phyloP scores from a whole-genome alignment of 64 coral and sea anemone genomes.

The Montipora capricornis region DNA sequence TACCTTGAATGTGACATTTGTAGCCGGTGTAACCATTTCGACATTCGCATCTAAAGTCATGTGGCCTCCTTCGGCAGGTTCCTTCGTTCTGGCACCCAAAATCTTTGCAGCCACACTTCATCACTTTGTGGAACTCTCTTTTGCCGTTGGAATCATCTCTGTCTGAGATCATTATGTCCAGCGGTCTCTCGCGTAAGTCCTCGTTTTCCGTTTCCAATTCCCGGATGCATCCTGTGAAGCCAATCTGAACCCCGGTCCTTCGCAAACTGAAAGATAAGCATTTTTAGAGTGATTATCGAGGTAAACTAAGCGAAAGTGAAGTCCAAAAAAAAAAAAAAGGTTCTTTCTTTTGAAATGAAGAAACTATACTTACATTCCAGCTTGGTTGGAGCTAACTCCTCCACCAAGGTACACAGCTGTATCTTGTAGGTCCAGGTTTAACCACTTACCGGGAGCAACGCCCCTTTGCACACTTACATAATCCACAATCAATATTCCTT shows the following conservation, averaged over 20 bases:
- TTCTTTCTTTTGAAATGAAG: not conserved
- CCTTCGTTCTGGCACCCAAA: constrained; percentile 54
- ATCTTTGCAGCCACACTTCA: constrained; percentile 71
- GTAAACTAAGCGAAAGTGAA: too few species aligned
- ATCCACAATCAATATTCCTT: constrained; percentile 26
- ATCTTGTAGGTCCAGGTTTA: not conserved
- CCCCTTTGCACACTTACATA: too few species aligned
- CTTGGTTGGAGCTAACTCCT: not conserved
- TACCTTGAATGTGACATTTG: constrained; percentile 61
- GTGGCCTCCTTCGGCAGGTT: constrained; percentile 18
- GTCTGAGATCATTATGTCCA: constrained; percentile 22
- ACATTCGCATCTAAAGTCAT: constrained; percentile 85
- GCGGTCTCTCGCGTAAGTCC: constrained; percentile 46
- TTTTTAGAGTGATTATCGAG: too few species aligned
- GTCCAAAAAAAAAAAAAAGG: not conserved
- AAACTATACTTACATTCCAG: not conserved
- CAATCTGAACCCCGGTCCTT: constrained; percentile 18
- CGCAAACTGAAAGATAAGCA: not conserved
- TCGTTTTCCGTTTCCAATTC: constrained; percentile 59
- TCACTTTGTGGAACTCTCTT: not conserved
- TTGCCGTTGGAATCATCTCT: too few species aligned
- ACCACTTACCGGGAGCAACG: not conserved
- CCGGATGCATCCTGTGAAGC: constrained; percentile 75
- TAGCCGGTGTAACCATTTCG: constrained; percentile 72
- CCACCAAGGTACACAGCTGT: constrained; percentile 11